Evolutionary conservation across 2,113 vertebrate genomes (phyloP).

Genomic region (Pitta sordida): DNA sequence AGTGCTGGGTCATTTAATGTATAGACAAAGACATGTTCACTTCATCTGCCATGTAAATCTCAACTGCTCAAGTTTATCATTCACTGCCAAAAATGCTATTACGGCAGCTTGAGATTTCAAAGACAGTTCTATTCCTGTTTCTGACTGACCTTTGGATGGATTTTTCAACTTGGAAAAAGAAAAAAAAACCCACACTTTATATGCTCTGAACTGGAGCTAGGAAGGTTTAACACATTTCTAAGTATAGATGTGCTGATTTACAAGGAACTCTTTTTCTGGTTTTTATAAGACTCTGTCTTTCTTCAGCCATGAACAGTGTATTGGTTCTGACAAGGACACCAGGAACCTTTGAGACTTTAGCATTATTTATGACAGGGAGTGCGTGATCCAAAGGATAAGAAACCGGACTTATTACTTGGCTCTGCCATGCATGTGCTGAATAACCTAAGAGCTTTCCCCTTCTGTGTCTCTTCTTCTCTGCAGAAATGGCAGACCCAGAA

Average conservation of each 20-base stretch:
- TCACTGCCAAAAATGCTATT: slow-evolving; percentile 64
- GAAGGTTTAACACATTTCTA: slow-evolving; percentile 30
- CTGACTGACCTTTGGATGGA: slow-evolving; percentile 39
- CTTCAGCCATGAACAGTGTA: background rate
- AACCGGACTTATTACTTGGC: background rate
- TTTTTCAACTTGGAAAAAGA: slow-evolving; percentile 17
- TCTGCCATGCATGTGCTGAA: background rate
- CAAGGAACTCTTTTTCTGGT: background rate
- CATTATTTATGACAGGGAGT: background rate
- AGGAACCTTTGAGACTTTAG: background rate
- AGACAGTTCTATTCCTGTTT: slow-evolving; percentile 57
- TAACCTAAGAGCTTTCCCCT: background rate
- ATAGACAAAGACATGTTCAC: slow-evolving; percentile 29
- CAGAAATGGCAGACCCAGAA: background rate
- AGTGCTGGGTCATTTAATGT: slow-evolving; percentile 5
- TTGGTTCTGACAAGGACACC: slow-evolving; percentile 28
- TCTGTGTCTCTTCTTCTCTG: background rate
- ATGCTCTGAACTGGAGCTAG: background rate
- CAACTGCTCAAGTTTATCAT: slow-evolving; percentile 53
- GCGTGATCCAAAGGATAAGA: background rate
- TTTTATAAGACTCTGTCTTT: slow-evolving; percentile 39
- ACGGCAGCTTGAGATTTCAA: slow-evolving; percentile 45
- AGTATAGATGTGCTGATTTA: slow-evolving; percentile 50
- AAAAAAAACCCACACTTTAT: background rate
- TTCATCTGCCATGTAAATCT: slow-evolving; percentile 33